A percentile compares a stretch with the other conserved stretches of the same genome.
phyloP scores from a whole-genome alignment of 2,888 invertebrate species.

The Pachycephus smyrnensis region DNA sequence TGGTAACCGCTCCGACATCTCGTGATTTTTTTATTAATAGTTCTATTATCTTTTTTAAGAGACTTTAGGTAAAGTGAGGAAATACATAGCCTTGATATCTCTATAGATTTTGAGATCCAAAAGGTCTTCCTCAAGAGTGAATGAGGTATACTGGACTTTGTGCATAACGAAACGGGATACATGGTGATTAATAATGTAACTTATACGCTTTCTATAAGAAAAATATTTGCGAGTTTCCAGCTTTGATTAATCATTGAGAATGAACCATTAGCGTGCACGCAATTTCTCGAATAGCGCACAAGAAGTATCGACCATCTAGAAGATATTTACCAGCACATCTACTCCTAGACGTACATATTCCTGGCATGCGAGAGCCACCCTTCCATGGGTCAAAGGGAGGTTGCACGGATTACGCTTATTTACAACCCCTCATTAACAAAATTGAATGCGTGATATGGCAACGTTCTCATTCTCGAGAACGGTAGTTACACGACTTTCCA shows the following conservation, averaged over 20 bases:
- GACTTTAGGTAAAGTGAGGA: neutral
- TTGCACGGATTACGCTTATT: neutral
- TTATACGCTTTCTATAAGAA: neutral
- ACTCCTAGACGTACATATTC: neutral
- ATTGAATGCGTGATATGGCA: neutral
- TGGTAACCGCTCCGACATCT: neutral
- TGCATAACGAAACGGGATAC: neutral
- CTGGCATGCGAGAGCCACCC: neutral
- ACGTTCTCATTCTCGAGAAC: neutral
- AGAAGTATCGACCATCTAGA: neutral
- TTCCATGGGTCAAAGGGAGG: neutral
- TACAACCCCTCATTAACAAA: conserved; percentile 3
- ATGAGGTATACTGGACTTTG: neutral
- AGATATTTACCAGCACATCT: neutral
- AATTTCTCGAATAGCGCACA: neutral
- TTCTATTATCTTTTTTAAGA: neutral
- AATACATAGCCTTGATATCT: neutral
- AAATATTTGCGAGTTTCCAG: neutral
- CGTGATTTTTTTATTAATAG: neutral
- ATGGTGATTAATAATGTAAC: neutral
- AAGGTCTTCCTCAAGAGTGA: neutral
- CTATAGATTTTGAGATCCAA: neutral
- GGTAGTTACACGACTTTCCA: neutral
- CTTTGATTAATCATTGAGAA: neutral
- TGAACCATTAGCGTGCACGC: neutral